A percentile compares a stretch with the other conserved stretches of the same genome.
phyloP scores from a whole-genome alignment of 2,113 vertebrate genomes.

The Callorhinus ursinus region DNA sequence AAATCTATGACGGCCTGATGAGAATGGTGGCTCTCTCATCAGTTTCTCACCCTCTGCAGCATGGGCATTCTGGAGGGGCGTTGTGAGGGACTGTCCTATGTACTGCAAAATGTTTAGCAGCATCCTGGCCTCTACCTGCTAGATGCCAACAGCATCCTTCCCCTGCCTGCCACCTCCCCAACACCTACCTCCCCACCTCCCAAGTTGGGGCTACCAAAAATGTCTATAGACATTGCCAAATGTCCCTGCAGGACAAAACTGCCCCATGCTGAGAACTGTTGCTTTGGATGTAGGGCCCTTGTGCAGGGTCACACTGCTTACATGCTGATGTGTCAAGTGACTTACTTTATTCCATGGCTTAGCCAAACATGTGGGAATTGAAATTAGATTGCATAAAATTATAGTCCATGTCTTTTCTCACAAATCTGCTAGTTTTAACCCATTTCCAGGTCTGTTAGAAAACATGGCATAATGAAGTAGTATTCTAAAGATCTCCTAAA shows the following conservation, averaged over 20 bases:
- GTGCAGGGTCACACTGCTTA: neutral
- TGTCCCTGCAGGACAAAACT: neutral
- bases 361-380: neutral
- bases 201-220: neutral
- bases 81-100: rapidly evolving
- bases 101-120: neutral
- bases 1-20: neutral
- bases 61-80: neutral
- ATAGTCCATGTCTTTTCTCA: neutral
- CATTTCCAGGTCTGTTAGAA: neutral
- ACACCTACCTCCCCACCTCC: neutral
- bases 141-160: neutral
- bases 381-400: neutral
- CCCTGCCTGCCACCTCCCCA: no score
- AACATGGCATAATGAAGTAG: neutral
- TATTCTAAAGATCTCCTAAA: neutral
- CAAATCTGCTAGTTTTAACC: neutral
- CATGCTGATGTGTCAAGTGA: neutral
- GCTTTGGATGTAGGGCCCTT: neutral
- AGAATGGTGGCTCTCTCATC: neutral
- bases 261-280: neutral
- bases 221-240: neutral
- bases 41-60: neutral
- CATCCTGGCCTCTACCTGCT: neutral
- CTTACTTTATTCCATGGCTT: neutral